Evolutionary conservation across 2,113 vertebrate genomes (phyloP).

Genomic region (Corythornis cristatus): DNA sequence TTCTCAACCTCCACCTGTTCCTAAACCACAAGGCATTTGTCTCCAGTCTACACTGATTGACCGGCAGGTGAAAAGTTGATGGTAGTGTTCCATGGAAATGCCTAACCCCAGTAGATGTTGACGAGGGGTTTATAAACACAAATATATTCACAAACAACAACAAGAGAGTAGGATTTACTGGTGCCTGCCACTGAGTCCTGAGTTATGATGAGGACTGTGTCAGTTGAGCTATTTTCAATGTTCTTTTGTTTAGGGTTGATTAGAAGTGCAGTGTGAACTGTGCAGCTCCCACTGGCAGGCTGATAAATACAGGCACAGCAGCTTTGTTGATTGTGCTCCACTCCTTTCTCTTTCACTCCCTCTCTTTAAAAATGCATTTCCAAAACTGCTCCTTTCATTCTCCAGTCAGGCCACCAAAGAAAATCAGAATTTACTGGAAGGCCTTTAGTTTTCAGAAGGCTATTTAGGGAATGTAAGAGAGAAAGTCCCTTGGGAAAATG

Average conservation of each 20-base stretch:
- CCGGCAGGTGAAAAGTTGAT: neutral
- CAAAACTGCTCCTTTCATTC: conserved; percentile 39
- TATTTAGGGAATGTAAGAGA: conserved; percentile 22
- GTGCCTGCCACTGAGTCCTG: conserved; percentile 6
- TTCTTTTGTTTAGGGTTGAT: conserved; percentile 61
- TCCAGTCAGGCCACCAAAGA: conserved; percentile 19
- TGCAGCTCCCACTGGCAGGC: conserved; percentile 59
- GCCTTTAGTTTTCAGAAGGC: conserved; percentile 9
- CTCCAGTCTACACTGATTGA: neutral
- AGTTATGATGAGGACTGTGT: conserved; percentile 1
- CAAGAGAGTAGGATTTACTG: conserved; percentile 27
- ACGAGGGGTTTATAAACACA: neutral
- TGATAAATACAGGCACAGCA: conserved; percentile 5
- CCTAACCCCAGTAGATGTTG: neutral
- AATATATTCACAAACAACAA: conserved; percentile 5
- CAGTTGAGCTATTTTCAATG: conserved; percentile 30
- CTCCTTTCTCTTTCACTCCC: conserved; percentile 18
- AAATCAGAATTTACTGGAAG: conserved; percentile 43
- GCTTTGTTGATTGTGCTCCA: conserved; percentile 5
- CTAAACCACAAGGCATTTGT: neutral
- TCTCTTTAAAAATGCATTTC: conserved; percentile 54
- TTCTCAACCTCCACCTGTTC: conserved; percentile 52
- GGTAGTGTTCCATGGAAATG: neutral
- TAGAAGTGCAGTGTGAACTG: neutral
- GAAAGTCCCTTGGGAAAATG: conserved; percentile 34